Evolutionary conservation across 2,888 invertebrate species (phyloP), one percentile per base, ranked within the genome.

Genomic region (Cerastis rubricosa): DNA sequence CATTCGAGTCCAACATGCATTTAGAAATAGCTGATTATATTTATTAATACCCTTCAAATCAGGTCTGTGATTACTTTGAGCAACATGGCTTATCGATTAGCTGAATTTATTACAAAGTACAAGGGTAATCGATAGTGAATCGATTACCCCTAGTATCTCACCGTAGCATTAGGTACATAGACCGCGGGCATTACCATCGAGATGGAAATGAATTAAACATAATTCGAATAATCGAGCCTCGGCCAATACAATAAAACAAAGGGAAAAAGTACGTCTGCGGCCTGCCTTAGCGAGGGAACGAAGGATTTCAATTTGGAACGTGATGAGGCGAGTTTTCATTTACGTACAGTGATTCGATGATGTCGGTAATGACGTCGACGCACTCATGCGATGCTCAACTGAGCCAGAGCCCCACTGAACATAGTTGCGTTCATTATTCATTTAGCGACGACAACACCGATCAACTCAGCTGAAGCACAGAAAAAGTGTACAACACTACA

Each of bases 221-320:
- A 96, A 96, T 96, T 96, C 94, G 94, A 95, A 96, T 96, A 96
- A 96, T 96, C 96, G 96, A 94, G 94, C 89, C 92, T 92, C 93
- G 92, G 92, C 93, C 94, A 93, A 94, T 95, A 94, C 94, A 95
- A 95, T 93, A 96, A 96, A 95, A 96, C 95, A 96, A 96, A 96
- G 93, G 94, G 94, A 93, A 94, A 93, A 94, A 93, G 93, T 93
- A 91, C 90, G 90, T 90, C 92, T 94, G 94, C 94, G 94, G 94
- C 94, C 91, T 91, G 92, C 92, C 88, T 91, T 90, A 91, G 90
- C 90, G 94, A 92, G 93, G 94, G 93, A 93, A 94, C 92, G 93
- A 94, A 94, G 95, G 96, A 97, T 97, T 97, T 95, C 96, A 97
- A 96, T 96, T 96, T 95, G 94, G 96, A 95, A 97, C 97, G 97